Evolutionary conservation across 37 sponge, comb jelly and placozoan genomes (phyloP).

Genomic region (Dysidea cf. avara): DNA sequence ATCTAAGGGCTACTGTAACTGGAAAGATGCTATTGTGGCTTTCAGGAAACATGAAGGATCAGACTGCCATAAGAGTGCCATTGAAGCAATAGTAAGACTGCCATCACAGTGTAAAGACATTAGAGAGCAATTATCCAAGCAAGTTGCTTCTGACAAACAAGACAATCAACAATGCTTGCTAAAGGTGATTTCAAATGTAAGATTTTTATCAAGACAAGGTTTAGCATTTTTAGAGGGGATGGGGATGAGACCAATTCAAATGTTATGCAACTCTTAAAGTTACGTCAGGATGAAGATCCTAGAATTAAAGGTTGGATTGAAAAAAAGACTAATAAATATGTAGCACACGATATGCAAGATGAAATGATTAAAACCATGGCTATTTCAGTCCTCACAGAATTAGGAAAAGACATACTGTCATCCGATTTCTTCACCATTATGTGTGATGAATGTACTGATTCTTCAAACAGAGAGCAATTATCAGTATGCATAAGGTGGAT

Average conservation of each 20-base stretch:
- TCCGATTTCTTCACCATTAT: conserved; percentile 64
- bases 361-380: conserved; percentile 63
- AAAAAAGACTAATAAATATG: conserved; percentile 32
- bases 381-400: conserved; percentile 45
- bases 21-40: conserved; percentile 71
- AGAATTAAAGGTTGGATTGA: conserved; percentile 49
- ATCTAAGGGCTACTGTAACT: conserved; percentile 62
- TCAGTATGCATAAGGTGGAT: conserved; percentile 54
- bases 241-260: conserved; percentile 60
- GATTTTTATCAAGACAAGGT: conserved; percentile 57
- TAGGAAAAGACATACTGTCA: conserved; percentile 27
- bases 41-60: conserved; percentile 70
- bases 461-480: conserved; percentile 43
- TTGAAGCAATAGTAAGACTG: conserved; percentile 42
- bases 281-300: conserved; percentile 22
- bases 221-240: conserved; percentile 50
- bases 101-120: too few species aligned
- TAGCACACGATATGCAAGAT: conserved; percentile 37
- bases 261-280: conserved; percentile 32
- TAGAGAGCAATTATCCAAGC: conserved; percentile 55
- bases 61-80: conserved; percentile 72
- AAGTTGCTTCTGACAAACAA: conserved; percentile 53
- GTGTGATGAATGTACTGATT: conserved; percentile 65
- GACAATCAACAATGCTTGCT: conserved; percentile 56
- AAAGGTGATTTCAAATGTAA: conserved; percentile 53